Conservation (phyloP, 2,113 vertebrate species). For the Python bivittatus region DNA sequence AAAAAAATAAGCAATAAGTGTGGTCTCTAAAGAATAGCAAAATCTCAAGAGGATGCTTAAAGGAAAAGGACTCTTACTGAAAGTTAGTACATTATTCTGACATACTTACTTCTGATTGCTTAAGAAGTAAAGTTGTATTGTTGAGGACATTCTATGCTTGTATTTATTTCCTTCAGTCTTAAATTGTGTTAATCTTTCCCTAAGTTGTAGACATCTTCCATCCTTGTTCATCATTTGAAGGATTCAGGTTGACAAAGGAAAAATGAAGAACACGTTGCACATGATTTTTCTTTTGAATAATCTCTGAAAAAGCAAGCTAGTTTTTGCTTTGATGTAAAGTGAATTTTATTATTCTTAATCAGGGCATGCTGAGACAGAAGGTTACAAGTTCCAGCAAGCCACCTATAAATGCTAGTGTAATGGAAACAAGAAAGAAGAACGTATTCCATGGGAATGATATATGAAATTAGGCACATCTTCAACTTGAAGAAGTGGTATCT, state of each 20-base stretch:
- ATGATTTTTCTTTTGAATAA: not conserved
- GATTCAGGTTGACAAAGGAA: not conserved
- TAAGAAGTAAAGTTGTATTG: not conserved
- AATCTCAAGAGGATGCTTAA: not conserved
- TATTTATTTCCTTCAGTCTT: not conserved
- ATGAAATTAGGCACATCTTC: not conserved
- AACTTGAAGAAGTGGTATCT: not conserved
- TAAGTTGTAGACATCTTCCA: not conserved
- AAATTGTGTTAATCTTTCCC: fast-evolving
- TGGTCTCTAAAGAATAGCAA: not conserved
- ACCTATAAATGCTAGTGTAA: not conserved
- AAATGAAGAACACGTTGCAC: not conserved
- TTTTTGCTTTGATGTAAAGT: not conserved
- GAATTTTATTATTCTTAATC: not conserved
- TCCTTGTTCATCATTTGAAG: not conserved
- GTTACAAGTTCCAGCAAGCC: not conserved
- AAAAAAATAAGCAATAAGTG: not conserved
- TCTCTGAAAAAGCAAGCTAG: not conserved
- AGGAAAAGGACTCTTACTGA: not conserved
- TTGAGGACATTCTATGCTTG: not conserved
- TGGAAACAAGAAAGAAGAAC: not conserved
- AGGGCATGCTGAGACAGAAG: not conserved
- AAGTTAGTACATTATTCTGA: not conserved
- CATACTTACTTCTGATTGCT: not conserved
- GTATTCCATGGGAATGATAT: not conserved